phyloP scores from a whole-genome alignment of 2,113 vertebrate genomes.

The Atrichornis clamosus region DNA sequence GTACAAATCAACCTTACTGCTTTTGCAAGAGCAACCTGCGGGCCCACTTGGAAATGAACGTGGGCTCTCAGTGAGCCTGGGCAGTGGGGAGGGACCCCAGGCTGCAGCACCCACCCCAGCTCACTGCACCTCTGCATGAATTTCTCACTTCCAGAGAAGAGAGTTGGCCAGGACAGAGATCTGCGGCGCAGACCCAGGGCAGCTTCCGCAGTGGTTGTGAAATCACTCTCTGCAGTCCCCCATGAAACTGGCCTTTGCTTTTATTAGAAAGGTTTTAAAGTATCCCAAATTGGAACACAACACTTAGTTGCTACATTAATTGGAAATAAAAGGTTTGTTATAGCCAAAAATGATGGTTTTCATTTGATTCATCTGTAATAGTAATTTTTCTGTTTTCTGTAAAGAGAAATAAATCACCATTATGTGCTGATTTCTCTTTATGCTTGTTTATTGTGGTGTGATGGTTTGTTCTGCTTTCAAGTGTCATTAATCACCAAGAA shows the following conservation, averaged over 20 bases:
- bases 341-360: background rate
- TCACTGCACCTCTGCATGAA: background rate
- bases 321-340: background rate
- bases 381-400: background rate
- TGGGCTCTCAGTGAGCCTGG: background rate
- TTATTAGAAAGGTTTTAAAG: background rate
- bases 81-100: background rate
- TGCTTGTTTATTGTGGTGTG: background rate
- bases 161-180: background rate
- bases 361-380: background rate
- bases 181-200: background rate
- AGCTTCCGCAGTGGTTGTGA: background rate
- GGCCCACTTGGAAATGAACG: background rate
- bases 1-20: background rate
- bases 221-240: background rate
- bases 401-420: background rate
- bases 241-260: background rate
- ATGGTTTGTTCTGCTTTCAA: conserved; percentile 16
- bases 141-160: background rate
- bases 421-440: background rate
- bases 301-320: background rate
- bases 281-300: background rate
- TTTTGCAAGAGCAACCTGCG: background rate
- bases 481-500: background rate
- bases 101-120: background rate